These are phyloP conservation scores for Acipenser oxyrinchus DNA, from an alignment of 2,797 vertebrate genomes.

Conservation along the genomic window DNA sequence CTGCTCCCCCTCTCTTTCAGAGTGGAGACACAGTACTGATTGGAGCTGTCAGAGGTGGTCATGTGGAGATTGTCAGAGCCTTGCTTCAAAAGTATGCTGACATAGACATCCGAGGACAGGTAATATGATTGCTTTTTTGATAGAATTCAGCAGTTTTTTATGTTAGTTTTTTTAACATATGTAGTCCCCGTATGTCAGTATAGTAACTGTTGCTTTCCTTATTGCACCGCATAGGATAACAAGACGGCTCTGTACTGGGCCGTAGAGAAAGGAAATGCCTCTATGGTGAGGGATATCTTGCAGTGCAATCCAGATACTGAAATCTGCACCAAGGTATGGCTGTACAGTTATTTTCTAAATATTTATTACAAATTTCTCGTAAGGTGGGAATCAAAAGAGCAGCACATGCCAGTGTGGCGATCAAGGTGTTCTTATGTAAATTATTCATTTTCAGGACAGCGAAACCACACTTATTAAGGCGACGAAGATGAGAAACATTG, in stretches of 20 bases:
- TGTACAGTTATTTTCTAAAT: too few relatives aligned
- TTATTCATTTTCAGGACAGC: conserved; percentile 63
- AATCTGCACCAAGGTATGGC: conserved; percentile 85
- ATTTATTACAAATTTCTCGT: too few relatives aligned
- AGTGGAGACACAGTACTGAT: conserved; percentile 93
- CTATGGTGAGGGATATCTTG: conserved; percentile 92
- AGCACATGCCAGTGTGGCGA: too few relatives aligned
- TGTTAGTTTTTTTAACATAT: too few relatives aligned
- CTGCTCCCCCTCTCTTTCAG: conserved; percentile 43
- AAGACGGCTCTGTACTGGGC: conserved; percentile 96
- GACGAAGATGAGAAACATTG: conserved; percentile 95
- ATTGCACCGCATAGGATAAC: conserved; percentile 65
- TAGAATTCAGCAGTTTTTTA: too few relatives aligned
- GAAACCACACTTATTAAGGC: conserved; percentile 94
- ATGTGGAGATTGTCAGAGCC: conserved; percentile 91
- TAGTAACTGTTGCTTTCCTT: background rate
- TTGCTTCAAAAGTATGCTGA: conserved; percentile 92
- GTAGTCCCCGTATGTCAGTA: too few relatives aligned
- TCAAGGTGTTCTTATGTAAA: background rate
- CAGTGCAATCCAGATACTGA: conserved; percentile 96
- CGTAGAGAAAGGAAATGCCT: conserved; percentile 92
- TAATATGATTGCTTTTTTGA: conserved; percentile 34
- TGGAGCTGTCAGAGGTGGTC: conserved; percentile 88
- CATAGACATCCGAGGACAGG: conserved; percentile 94
- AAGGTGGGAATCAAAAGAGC: too few relatives aligned